Evolutionary conservation across 2,797 vertebrate genomes (phyloP), one percentile per base, ranked within the genome.

Genomic region (Phaenicophaeus curvirostris): DNA sequence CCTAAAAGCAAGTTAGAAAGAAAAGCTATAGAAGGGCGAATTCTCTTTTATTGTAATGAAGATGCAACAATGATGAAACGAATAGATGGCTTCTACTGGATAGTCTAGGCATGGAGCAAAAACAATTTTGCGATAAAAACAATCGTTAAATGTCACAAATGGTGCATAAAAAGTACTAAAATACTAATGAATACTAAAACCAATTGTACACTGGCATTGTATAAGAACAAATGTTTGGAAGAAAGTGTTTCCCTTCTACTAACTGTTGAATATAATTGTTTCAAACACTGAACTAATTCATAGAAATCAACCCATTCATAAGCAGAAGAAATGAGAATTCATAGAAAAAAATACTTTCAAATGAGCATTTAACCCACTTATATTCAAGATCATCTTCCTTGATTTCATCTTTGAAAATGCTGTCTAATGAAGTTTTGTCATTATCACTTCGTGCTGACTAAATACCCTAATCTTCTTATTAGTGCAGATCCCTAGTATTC

Each of bases 381-480:
- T 30, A 94, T 94, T 90, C 42, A 72, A 72, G 61, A 88, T 71
- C 31, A 55, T 93, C 66, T 90, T 91, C 44, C 79, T 58, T 14
- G 6, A 87, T 90, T 97, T 96, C 11, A 42, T 94, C 95, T 96
- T 87, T 88, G 37, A 92, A 97, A 97, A 93, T 68, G 17, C 21
- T 93, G 73, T 69, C 39, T 92, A 95, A 92, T 92, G 75, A 95
- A 90, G 57, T 51, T 97, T 96, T 96, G 96, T 93, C 14, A 1
- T 93, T 93, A 92, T 51, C 83, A 87, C 41, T 97, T 97, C 81
- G 41, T 85, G 42, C 44, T 95, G 79, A 96, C 97, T 95, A 96
- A 97, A 95, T 92, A 86, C 39, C 74, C 57, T 94, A 96, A 96
- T 89, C 88, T 78, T 95, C 74, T 92, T 94, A 95, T 94, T 97